Base-by-base conservation (phyloP, 2,113 vertebrate genomes). In the Probosciger aterrimus region DNA sequence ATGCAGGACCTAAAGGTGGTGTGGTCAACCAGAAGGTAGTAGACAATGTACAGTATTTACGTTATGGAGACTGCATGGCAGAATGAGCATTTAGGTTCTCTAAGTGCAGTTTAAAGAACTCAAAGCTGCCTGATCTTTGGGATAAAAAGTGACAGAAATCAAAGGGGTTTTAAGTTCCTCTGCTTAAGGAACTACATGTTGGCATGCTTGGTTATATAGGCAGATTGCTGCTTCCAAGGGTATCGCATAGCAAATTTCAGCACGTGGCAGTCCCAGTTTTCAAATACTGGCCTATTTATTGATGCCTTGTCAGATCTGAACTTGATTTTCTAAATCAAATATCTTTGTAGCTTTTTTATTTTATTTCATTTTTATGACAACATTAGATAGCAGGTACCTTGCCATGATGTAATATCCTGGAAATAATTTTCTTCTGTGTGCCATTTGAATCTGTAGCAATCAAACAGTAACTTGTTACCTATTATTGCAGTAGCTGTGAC, bases 1-100 rank as follows among this genome's bases (percentile, higher is more conserved):
- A 1, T 27, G 3, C 27, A 53, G 60, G 27, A 60, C 20, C n/a
- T 65, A 35, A 7, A 5, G 17, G 7, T 7, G 24, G 14, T 18
- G 47, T 16, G 44, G 41, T 49, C 74, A 46, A 1, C 8, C 55
- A 59, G 37, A 22, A 65, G 5, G 20, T 10, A n/a, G 52, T 31
- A 39, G 39, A 14, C 24, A 24, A 44, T 69, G 33, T 55, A 10
- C 22, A 35, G 60, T 15, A 18, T 68, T 92, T 31, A 8, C 0
- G 0, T n/a, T 27, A 53, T 25, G 35, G 53, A 47, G 43, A 9
- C 14, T 46, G 10, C 1, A 1, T n/a, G 55, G 50, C 55, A 78
- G 64, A 43, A 46, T 33, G 64, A 65, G 6, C 27, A 1, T 35
- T 59, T 18, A 5, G 17, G 14, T 44, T 63, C 37, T 49, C 4